Conservation (phyloP, 64 coral and sea anemone genomes). For the Actinia tenebrosa region DNA sequence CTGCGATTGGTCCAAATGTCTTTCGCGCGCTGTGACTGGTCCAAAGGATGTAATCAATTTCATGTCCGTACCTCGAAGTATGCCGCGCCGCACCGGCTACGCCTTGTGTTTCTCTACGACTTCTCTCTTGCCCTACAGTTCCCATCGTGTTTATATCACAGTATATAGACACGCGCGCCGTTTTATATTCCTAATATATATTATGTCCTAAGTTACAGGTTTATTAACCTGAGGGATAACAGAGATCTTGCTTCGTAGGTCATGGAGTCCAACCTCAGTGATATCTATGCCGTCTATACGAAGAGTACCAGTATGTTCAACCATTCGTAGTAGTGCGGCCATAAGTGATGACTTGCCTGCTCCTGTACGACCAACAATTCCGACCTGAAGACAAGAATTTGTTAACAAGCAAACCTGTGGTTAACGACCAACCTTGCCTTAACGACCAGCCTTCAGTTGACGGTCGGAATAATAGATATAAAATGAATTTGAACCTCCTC, state of each 20-base stretch:
- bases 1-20: too few species aligned
- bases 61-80: too few species aligned
- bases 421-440: background rate
- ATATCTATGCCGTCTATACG: conserved; percentile 78
- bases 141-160: too few species aligned
- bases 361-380: conserved; percentile 78
- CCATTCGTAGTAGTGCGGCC: conserved; percentile 60
- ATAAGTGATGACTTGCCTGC: conserved; percentile 76
- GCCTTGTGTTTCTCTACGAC: too few species aligned
- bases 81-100: too few species aligned
- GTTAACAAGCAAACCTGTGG: background rate
- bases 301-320: conserved; percentile 59
- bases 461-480: too few species aligned
- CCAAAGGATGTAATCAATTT: too few species aligned
- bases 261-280: conserved; percentile 54
- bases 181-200: too few species aligned
- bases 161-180: too few species aligned
- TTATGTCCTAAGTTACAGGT: background rate
- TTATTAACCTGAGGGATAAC: conserved; percentile 67
- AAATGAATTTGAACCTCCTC: too few species aligned
- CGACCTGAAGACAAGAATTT: conserved; percentile 32
- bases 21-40: too few species aligned
- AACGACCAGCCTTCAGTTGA: background rate
- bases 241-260: conserved; percentile 66
- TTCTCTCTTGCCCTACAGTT: too few species aligned